A percentile compares a stretch with the other conserved stretches of the same genome.
Conservation (phyloP, 2,888 invertebrate genomes). For the Nymphalis c-album region DNA sequence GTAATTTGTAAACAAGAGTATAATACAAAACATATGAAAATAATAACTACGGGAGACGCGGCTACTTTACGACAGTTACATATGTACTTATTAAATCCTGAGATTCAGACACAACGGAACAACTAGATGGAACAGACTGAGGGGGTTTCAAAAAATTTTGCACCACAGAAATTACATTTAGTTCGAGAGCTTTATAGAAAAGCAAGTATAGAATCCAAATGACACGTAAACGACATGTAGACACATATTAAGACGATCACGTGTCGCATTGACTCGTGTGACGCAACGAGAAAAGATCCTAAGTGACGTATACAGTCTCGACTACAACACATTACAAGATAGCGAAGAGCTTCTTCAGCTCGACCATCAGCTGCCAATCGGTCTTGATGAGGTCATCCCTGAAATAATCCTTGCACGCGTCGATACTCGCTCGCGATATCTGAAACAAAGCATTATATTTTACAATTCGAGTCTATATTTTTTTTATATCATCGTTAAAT, state of each 20-base stretch:
- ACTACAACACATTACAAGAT: constrained; percentile 85
- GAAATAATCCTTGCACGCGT: constrained; percentile 99
- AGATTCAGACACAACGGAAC: constrained; percentile 60
- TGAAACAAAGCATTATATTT: constrained; percentile 69
- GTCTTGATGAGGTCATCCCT: constrained; percentile 97
- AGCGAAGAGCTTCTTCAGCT: constrained; percentile 98
- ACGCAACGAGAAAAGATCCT: constrained; percentile 1
- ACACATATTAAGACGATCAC: constrained; percentile 11
- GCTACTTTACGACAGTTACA: constrained; percentile 33
- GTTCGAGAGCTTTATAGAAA: constrained; percentile 51
- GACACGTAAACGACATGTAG: constrained; percentile 23
- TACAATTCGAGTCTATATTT: no score
- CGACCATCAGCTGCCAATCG: constrained; percentile 99
- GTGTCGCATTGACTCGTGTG: constrained; percentile 10
- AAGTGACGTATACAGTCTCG: not conserved
- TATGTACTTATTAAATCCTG: constrained; percentile 37
- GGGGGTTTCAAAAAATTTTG: constrained; percentile 42
- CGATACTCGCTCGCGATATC: constrained; percentile 98
- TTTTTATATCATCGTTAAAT: no score
- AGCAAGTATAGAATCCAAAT: constrained; percentile 36
- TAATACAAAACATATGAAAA: constrained; percentile 24
- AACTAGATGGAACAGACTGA: constrained; percentile 69
- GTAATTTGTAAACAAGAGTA: constrained; percentile 24
- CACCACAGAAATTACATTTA: constrained; percentile 46
- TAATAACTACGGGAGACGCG: constrained; percentile 18